Conservation (phyloP, 1,140 invertebrate species). For the Plectrocnemia conspersa region DNA sequence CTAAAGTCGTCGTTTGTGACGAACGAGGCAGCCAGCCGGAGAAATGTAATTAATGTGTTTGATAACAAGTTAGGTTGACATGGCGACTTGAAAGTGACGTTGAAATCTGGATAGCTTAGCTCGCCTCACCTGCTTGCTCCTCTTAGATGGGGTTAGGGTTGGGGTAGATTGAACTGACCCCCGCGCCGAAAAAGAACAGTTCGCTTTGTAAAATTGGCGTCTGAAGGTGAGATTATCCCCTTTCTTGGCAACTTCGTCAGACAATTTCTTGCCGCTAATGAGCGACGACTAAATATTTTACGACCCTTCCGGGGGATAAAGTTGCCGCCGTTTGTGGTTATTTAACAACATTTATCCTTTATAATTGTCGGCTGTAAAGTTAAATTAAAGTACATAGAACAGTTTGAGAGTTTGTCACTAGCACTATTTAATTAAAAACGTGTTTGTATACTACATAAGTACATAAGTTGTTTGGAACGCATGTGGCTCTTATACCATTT, state of each 20-base stretch:
- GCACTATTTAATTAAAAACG: no score
- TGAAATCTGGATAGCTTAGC: not conserved
- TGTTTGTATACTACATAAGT: no score
- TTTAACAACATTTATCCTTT: no score
- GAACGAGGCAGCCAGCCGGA: constrained; percentile 12
- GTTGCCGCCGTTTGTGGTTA: no score
- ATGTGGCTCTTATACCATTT: no score
- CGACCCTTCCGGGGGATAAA: not conserved
- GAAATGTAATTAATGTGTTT: constrained; percentile 30
- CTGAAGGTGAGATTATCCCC: constrained; percentile 24
- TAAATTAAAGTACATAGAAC: no score
- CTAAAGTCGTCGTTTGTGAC: constrained; percentile 15
- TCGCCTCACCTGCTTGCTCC: not conserved
- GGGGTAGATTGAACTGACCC: not conserved
- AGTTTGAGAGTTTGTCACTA: no score
- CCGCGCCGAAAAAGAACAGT: constrained; percentile 1
- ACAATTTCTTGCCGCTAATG: constrained; percentile 28
- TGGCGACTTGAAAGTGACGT: constrained; percentile 10
- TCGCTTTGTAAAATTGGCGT: constrained; percentile 15
- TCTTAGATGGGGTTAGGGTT: not conserved
- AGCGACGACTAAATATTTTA: constrained; percentile 12
- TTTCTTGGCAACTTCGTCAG: constrained; percentile 4
- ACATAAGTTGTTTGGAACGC: no score
- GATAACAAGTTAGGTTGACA: constrained; percentile 25
- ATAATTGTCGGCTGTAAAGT: no score